phyloP scores from a whole-genome alignment of 2,797 vertebrate species.

The Bradypodion ventrale region DNA sequence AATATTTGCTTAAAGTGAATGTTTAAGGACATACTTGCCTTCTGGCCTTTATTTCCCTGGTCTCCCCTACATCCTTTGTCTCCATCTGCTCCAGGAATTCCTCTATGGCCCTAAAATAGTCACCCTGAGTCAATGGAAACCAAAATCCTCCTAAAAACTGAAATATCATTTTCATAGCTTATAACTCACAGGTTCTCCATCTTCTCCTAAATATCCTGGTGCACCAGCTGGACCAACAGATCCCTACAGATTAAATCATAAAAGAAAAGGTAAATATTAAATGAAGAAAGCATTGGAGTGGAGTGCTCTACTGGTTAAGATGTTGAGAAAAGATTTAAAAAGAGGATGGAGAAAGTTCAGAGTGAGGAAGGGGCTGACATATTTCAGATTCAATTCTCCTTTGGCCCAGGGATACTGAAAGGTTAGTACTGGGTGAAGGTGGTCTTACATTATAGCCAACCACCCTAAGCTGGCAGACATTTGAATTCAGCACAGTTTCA shows the following conservation, averaged over 20 bases:
- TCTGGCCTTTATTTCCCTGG: constrained; percentile 25
- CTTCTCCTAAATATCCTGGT: constrained; percentile 14
- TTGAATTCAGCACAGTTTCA: no score
- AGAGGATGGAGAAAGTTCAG: no score
- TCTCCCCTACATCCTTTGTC: constrained; percentile 34
- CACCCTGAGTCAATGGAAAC: neutral
- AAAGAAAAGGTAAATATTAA: neutral
- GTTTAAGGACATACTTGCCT: constrained; percentile 24
- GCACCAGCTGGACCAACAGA: neutral
- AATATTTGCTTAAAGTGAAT: neutral
- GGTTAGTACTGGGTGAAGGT: no score
- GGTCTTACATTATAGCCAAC: no score
- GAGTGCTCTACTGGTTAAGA: neutral
- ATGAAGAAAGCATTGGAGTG: neutral
- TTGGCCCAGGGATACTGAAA: no score
- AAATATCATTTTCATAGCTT: neutral
- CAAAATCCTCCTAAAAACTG: neutral
- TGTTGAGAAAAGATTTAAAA: no score
- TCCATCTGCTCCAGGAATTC: constrained; percentile 26
- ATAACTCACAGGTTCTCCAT: constrained; percentile 26
- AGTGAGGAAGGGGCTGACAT: no score
- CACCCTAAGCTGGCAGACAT: no score
- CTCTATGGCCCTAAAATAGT: constrained; percentile 30
- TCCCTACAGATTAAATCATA: constrained; percentile 17
- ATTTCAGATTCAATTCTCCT: no score